phyloP scores from a whole-genome alignment of 2,113 vertebrate genomes.

The Hydrolagus affinis region DNA sequence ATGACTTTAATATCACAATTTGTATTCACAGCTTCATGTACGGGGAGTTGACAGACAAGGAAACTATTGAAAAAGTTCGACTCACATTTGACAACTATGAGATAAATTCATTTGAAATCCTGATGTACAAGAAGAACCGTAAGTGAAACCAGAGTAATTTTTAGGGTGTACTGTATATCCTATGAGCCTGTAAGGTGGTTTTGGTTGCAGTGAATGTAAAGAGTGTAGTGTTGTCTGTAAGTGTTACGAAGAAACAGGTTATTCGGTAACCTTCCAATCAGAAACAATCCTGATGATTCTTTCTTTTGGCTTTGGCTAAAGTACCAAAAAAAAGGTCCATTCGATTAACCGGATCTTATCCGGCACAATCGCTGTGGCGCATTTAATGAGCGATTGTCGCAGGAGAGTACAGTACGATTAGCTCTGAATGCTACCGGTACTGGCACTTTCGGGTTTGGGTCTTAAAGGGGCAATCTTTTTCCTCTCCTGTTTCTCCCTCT shows the following conservation, averaged over 20 bases:
- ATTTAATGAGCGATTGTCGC: too few species aligned
- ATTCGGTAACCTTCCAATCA: not conserved
- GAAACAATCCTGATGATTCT: too few species aligned
- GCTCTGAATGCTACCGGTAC: too few species aligned
- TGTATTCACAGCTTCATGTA: slow-evolving; percentile 82
- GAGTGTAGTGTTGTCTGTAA: not conserved
- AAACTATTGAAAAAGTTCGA: slow-evolving; percentile 77
- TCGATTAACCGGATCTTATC: too few species aligned
- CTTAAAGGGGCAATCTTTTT: too few species aligned
- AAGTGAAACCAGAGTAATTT: slow-evolving; percentile 50
- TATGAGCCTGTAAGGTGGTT: not conserved
- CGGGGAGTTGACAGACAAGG: slow-evolving; percentile 88
- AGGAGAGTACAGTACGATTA: too few species aligned
- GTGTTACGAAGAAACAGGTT: not conserved
- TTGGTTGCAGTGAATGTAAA: not conserved
- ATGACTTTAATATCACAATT: slow-evolving; percentile 10
- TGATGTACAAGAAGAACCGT: slow-evolving; percentile 98
- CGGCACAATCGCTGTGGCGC: too few species aligned
- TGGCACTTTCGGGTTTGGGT: too few species aligned
- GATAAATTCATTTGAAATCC: slow-evolving; percentile 90
- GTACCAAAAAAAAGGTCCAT: too few species aligned
- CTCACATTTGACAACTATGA: slow-evolving; percentile 91
- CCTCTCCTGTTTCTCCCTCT: too few species aligned
- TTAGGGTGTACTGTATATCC: not conserved
- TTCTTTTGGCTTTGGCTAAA: too few species aligned